These are phyloP conservation scores for Carduelis carduelis DNA, from an alignment of 2,797 vertebrate species.

Conservation along the genomic window DNA sequence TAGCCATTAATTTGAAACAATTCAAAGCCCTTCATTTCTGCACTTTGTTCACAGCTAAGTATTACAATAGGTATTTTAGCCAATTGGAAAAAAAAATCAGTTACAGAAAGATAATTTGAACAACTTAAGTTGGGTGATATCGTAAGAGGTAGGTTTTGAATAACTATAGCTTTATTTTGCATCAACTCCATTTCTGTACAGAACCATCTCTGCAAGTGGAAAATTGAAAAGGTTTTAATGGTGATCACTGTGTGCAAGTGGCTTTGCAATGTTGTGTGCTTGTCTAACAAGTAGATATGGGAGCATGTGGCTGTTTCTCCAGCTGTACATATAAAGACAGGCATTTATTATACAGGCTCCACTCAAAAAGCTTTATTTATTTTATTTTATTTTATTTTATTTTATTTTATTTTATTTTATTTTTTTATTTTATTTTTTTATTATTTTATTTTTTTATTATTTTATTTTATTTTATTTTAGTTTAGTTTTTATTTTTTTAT, in stretches of 20 bases:
- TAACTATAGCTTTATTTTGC: constrained; percentile 13
- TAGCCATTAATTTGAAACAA: constrained; percentile 60
- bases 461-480: neutral
- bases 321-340: neutral
- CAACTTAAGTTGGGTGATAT: constrained; percentile 21
- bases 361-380: neutral
- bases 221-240: neutral
- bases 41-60: constrained; percentile 48
- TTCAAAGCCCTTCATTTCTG: constrained; percentile 57
- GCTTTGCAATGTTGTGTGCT: neutral
- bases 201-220: neutral
- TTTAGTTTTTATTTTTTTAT: neutral
- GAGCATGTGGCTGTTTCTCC: neutral
- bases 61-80: constrained; percentile 52
- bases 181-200: neutral
- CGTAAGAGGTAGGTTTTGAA: neutral
- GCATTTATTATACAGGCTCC: neutral
- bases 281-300: neutral
- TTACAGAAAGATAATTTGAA: constrained; percentile 18
- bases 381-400: neutral
- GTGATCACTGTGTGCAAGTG: neutral
- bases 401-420: neutral
- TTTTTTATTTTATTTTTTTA: neutral
- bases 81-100: neutral
- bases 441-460: neutral